Percentiles rank a stretch among this genome's conserved stretches.
These are phyloP conservation scores for Geopemphigus sp. DNA, from an alignment of 1,140 invertebrate genomes.

Conservation along the genomic window DNA sequence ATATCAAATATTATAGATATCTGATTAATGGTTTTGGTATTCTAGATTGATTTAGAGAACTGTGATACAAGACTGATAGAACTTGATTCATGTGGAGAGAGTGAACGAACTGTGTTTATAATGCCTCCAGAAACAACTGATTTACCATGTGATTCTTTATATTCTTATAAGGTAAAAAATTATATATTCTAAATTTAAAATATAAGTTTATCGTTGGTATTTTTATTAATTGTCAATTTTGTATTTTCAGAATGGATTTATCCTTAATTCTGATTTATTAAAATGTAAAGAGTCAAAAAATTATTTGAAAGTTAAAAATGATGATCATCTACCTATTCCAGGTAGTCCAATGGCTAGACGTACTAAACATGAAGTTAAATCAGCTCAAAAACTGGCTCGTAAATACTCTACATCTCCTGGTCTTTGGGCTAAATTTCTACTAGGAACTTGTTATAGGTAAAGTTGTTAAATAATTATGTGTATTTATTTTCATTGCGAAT, in stretches of 20 bases:
- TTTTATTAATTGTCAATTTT: not conserved
- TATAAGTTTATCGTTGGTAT: not conserved
- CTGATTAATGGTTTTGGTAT: conserved; percentile 37
- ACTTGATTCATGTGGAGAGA: conserved; percentile 70
- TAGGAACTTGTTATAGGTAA: conserved; percentile 75
- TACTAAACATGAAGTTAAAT: conserved; percentile 92
- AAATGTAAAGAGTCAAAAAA: conserved; percentile 55
- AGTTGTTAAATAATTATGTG: not conserved
- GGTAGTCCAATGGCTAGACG: conserved; percentile 87
- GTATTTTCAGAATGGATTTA: conserved; percentile 57
- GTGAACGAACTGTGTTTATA: conserved; percentile 92
- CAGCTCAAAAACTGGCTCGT: conserved; percentile 82
- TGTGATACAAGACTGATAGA: conserved; percentile 68
- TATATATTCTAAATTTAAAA: not conserved
- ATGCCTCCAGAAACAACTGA: conserved; percentile 81
- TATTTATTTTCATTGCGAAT: no score
- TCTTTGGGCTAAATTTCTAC: conserved; percentile 86
- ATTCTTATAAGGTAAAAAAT: conserved; percentile 55
- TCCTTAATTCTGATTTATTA: conserved; percentile 62
- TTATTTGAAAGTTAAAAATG: conserved; percentile 52
- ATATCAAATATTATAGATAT: not conserved
- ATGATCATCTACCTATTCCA: conserved; percentile 57
- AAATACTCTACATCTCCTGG: conserved; percentile 70
- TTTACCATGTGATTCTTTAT: conserved; percentile 54
- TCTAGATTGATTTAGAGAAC: conserved; percentile 58